Percentiles rank a stretch among this genome's conserved stretches.
phyloP scores from a whole-genome alignment of 2,797 vertebrate genomes.

The Eulemur rubriventer region DNA sequence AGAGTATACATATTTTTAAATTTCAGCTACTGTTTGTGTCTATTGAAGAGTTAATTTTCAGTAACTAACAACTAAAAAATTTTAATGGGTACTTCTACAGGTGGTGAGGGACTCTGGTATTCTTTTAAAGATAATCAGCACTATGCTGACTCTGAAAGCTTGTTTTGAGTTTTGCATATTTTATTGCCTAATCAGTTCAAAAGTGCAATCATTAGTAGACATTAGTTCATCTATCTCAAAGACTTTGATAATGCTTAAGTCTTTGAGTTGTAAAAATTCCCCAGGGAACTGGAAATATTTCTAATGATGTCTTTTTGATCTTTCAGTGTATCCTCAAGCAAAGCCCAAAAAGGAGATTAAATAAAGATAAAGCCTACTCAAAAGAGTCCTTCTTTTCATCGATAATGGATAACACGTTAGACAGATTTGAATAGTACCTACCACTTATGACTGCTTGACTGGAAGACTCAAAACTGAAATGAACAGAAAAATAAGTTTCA shows the following conservation, averaged over 20 bases:
- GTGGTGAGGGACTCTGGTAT: background rate
- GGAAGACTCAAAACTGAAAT: background rate
- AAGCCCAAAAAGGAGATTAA: background rate
- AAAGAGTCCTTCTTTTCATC: background rate
- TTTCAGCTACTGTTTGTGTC: background rate
- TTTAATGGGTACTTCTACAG: background rate
- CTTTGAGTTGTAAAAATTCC: slow-evolving; percentile 1
- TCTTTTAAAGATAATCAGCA: background rate
- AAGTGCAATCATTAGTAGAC: background rate
- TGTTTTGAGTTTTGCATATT: background rate
- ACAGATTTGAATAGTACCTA: background rate
- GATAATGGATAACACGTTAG: background rate
- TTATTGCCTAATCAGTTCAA: slow-evolving; percentile 3
- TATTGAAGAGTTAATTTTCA: background rate
- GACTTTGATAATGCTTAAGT: background rate
- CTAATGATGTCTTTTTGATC: background rate
- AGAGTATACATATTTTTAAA: background rate
- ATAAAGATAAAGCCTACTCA: background rate
- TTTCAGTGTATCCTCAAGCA: background rate
- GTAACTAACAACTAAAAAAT: background rate
- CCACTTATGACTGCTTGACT: background rate
- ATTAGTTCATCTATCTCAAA: background rate
- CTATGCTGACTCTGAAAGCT: background rate
- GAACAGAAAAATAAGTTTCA: background rate
- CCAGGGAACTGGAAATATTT: background rate